Conservation (phyloP, 2,113 vertebrate species). For the Plecotus auritus region DNA sequence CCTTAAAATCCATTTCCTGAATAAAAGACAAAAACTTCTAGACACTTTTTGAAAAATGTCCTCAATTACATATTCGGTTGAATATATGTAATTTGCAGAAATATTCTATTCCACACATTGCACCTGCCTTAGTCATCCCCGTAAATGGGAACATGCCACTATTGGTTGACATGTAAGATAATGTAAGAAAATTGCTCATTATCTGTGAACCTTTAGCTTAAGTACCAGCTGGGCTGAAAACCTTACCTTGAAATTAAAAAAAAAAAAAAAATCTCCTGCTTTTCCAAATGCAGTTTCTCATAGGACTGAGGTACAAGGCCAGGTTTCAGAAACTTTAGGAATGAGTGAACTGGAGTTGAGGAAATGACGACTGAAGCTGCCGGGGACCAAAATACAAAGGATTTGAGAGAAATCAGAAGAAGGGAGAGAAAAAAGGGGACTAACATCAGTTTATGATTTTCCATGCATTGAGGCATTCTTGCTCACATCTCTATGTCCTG, state of each 20-base stretch:
- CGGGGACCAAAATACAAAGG: background rate
- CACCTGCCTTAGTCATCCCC: background rate
- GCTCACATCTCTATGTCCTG: background rate
- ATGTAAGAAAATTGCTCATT: background rate
- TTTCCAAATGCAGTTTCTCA: background rate
- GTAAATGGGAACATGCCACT: background rate
- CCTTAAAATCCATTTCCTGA: conserved; percentile 28
- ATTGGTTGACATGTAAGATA: background rate
- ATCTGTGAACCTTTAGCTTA: background rate
- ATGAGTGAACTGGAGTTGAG: background rate
- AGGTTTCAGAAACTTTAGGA: background rate
- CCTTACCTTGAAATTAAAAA: background rate
- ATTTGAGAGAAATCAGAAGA: background rate
- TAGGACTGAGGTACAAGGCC: background rate
- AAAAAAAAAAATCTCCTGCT: background rate
- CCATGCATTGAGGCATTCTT: background rate
- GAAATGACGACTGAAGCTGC: background rate
- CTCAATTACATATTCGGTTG: background rate
- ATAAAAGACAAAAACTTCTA: conserved; percentile 14
- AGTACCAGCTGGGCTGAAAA: background rate
- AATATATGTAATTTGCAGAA: background rate
- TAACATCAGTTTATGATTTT: background rate
- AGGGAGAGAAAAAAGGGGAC: background rate
- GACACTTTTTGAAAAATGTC: background rate
- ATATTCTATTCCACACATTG: background rate